phyloP scores from a whole-genome alignment of 1,140 invertebrate genomes.

The Lysiphlebus fabarum region DNA sequence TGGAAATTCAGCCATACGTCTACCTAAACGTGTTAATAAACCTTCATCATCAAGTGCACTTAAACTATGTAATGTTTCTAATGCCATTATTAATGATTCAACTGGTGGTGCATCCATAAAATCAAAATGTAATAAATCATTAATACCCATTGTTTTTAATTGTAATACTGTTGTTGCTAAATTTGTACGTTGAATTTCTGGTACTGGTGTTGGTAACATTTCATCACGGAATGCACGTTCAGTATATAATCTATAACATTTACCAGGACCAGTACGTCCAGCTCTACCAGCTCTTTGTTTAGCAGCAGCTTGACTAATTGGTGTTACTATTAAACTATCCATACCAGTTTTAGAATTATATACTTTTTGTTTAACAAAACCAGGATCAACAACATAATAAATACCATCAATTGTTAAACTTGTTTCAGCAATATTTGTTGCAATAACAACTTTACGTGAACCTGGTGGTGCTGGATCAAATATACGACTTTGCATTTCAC shows the following conservation, averaged over 20 bases:
- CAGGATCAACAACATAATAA: constrained; percentile 98
- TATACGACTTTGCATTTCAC: constrained; percentile 99
- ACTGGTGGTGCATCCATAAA: constrained; percentile 99
- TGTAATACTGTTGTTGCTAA: constrained; percentile 92
- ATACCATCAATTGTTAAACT: constrained; percentile 99
- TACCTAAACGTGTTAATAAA: constrained; percentile 85
- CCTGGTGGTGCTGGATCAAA: constrained; percentile 98
- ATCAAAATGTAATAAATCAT: constrained; percentile 98
- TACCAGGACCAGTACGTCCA: constrained; percentile 95
- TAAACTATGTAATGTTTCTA: constrained; percentile 95
- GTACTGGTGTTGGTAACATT: constrained; percentile 98
- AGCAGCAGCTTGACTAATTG: constrained; percentile 95
- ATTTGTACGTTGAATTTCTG: constrained; percentile 98
- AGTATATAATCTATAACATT: constrained; percentile 97
- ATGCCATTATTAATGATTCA: constrained; percentile 93
- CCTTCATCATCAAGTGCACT: constrained; percentile 97
- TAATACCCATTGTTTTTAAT: constrained; percentile 99
- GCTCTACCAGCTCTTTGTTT: constrained; percentile 96
- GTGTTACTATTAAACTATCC: constrained; percentile 98
- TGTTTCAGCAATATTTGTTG: constrained; percentile 99
- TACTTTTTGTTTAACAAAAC: constrained; percentile 99
- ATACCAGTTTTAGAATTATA: constrained; percentile 99
- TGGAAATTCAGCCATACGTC: constrained; percentile 99
- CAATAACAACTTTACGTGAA: constrained; percentile 96
- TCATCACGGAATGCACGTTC: constrained; percentile 97